These are phyloP conservation scores for Anthonomus grandis DNA, from an alignment of 1,140 invertebrate species.

Conservation along the genomic window DNA sequence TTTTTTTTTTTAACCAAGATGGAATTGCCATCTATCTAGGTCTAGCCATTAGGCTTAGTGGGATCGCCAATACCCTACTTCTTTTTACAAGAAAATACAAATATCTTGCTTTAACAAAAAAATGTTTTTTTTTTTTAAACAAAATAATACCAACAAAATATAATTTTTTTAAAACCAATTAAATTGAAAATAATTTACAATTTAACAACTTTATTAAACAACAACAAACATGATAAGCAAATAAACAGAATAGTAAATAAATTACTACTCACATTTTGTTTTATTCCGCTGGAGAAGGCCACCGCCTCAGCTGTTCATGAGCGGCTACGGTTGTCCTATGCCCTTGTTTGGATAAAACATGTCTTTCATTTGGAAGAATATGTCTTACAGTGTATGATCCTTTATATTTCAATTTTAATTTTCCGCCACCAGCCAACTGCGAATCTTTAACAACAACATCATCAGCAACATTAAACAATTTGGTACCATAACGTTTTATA, in stretches of 20 bases:
- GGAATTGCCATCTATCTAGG: too few species aligned
- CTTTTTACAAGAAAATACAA: neutral
- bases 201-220: neutral
- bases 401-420: slow-evolving; percentile 19
- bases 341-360: slow-evolving; percentile 15
- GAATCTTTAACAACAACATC: slow-evolving; percentile 25
- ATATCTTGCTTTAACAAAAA: too few species aligned
- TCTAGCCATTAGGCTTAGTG: neutral
- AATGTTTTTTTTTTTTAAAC: neutral
- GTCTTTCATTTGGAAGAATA: slow-evolving; percentile 25
- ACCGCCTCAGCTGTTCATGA: slow-evolving; percentile 24
- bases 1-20: too few species aligned
- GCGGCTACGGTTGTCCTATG: slow-evolving; percentile 25
- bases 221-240: neutral
- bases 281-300: slow-evolving; percentile 13
- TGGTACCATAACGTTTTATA: neutral
- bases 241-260: neutral
- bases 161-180: too few species aligned
- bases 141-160: too few species aligned
- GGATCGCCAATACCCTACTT: neutral
- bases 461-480: slow-evolving; percentile 14
- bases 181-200: neutral
- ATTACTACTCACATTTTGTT: neutral
- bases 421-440: slow-evolving; percentile 29
- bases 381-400: slow-evolving; percentile 21